phyloP scores from a whole-genome alignment of 2,888 invertebrate species.

The Melanotus villosus region DNA sequence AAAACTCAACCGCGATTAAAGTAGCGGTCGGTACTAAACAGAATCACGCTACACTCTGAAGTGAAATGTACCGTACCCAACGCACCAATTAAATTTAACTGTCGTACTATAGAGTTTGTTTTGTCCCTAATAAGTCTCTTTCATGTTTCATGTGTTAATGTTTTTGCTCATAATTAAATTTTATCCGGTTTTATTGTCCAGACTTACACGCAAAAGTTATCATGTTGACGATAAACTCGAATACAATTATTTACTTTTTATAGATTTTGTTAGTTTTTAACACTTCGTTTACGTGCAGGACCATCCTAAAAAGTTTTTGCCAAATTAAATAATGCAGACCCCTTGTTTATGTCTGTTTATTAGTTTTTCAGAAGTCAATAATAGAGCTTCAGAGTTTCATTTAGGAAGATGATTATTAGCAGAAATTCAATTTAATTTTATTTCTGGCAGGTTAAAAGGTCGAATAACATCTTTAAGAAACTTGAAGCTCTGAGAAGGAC shows the following conservation, averaged over 20 bases:
- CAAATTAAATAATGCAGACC: too few species aligned
- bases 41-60: not conserved
- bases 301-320: not conserved
- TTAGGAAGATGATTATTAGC: too few species aligned
- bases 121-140: constrained; percentile 22
- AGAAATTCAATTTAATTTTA: too few species aligned
- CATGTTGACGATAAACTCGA: not conserved
- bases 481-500: too few species aligned
- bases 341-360: too few species aligned
- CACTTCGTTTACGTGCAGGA: not conserved
- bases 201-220: not conserved
- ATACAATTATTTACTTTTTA: too few species aligned
- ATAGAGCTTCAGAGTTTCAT: too few species aligned
- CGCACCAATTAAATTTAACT: constrained; percentile 35
- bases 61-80: constrained; percentile 9
- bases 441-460: too few species aligned
- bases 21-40: not conserved
- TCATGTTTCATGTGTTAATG: constrained; percentile 17
- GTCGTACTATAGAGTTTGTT: constrained; percentile 20
- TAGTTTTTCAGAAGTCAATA: too few species aligned
- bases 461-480: too few species aligned
- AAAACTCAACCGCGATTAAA: not conserved
- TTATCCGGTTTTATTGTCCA: not conserved
- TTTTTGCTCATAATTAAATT: constrained; percentile 10
- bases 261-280: not conserved